Evolutionary conservation across 2,888 invertebrate genomes (phyloP).

Genomic region (Chorisops tibialis): DNA sequence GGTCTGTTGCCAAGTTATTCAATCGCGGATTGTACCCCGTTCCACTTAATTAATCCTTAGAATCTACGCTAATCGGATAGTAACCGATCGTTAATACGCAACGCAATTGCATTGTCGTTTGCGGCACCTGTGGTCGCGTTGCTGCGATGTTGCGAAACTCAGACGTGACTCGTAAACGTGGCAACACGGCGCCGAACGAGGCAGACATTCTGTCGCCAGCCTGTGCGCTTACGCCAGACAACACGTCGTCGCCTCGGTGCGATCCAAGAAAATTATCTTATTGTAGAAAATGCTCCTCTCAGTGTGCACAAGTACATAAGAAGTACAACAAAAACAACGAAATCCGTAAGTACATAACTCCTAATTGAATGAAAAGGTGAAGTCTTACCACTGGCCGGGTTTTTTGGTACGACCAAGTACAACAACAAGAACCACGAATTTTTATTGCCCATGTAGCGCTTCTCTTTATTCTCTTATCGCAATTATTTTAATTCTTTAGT

Average conservation of each 20-base stretch:
- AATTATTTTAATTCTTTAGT: not conserved
- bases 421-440: constrained; percentile 11
- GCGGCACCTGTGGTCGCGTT: not conserved
- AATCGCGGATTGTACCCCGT: no score
- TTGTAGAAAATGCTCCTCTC: not conserved
- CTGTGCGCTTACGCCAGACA: constrained; percentile 71
- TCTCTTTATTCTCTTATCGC: not conserved
- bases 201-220: constrained; percentile 94
- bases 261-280: not conserved
- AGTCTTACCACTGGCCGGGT: constrained; percentile 18
- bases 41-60: no score
- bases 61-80: no score
- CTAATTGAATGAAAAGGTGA: constrained; percentile 32
- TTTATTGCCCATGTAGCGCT: constrained; percentile 12
- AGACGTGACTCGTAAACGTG: constrained; percentile 45
- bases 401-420: constrained; percentile 5
- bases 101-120: no score
- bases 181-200: constrained; percentile 71
- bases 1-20: constrained; percentile 54
- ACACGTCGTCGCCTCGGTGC: constrained; percentile 60
- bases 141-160: not conserved
- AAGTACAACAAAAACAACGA: not conserved
- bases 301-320: constrained; percentile 8
- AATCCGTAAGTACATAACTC: constrained; percentile 12
- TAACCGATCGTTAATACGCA: no score